Evolutionary conservation across 2,888 invertebrate genomes (phyloP).

Genomic region (Melieria crassipennis): DNA sequence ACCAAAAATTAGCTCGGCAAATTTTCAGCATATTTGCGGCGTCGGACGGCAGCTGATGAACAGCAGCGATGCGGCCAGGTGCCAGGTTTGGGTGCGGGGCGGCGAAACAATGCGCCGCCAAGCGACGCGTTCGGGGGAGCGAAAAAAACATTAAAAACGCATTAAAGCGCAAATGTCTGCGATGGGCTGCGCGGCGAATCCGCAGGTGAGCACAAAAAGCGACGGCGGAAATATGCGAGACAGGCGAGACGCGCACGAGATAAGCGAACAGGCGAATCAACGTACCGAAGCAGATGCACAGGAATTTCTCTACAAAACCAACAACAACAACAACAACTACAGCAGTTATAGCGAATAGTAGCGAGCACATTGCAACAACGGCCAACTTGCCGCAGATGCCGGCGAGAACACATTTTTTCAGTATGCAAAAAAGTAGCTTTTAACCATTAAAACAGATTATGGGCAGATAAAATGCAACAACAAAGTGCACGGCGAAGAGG

Average conservation of each 20-base stretch:
- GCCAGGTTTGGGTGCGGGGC: background rate
- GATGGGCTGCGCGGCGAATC: background rate
- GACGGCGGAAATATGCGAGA: conserved; percentile 55
- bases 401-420: too few relatives aligned
- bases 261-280: conserved; percentile 35
- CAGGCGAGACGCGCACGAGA: conserved; percentile 36
- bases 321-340: background rate
- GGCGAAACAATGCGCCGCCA: background rate
- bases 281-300: background rate
- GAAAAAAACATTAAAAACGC: conserved; percentile 60
- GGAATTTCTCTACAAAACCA: too few relatives aligned
- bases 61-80: background rate
- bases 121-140: conserved; percentile 44
- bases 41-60: background rate
- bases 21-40: conserved; percentile 13
- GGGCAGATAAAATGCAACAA: background rate
- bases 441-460: too few relatives aligned
- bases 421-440: too few relatives aligned
- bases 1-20: background rate
- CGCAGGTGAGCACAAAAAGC: conserved; percentile 41
- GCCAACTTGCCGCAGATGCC: too few relatives aligned
- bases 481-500: background rate
- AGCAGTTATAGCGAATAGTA: background rate
- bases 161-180: conserved; percentile 51
- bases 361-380: background rate